phyloP scores from a whole-genome alignment of 2,113 vertebrate species.

The Cygnus buccinator region DNA sequence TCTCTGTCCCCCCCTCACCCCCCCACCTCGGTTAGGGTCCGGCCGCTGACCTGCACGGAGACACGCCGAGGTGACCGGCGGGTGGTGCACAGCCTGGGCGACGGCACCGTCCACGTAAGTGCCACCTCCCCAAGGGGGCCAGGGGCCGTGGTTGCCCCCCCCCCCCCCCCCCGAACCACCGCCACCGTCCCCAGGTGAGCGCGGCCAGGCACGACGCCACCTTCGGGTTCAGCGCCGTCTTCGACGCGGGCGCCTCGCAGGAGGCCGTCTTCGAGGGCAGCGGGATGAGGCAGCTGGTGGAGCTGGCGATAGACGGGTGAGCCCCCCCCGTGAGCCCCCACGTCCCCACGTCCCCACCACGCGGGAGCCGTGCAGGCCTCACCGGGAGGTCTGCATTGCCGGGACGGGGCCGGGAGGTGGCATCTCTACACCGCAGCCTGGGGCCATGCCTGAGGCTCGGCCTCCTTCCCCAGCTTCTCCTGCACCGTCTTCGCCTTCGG shows the following conservation, averaged over 20 bases:
- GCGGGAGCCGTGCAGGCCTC: rapidly evolving
- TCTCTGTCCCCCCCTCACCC: background rate
- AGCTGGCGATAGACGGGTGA: constrained; percentile 74
- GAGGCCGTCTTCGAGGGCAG: constrained; percentile 76
- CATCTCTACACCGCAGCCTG: background rate
- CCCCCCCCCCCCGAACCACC: background rate
- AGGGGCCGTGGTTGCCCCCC: rapidly evolving
- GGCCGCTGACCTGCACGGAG: constrained; percentile 73
- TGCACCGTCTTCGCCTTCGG: constrained; percentile 82
- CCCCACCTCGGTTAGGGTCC: constrained; percentile 63
- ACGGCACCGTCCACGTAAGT: constrained; percentile 71
- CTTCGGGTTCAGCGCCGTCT: constrained; percentile 72
- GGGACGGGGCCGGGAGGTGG: background rate
- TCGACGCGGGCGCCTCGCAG: constrained; percentile 73
- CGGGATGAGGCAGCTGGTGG: constrained; percentile 73
- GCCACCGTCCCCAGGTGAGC: constrained; percentile 57
- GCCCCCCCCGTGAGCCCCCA: rapidly evolving
- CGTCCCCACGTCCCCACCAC: background rate
- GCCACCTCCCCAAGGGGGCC: background rate
- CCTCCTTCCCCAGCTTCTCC: constrained; percentile 70
- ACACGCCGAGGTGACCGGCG: constrained; percentile 59
- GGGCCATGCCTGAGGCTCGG: background rate
- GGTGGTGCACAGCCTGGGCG: constrained; percentile 72
- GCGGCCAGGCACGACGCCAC: constrained; percentile 63
- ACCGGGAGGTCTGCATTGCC: background rate